Evolutionary conservation across 1,140 invertebrate species (phyloP).

Genomic region (Drosophila ananassae): DNA sequence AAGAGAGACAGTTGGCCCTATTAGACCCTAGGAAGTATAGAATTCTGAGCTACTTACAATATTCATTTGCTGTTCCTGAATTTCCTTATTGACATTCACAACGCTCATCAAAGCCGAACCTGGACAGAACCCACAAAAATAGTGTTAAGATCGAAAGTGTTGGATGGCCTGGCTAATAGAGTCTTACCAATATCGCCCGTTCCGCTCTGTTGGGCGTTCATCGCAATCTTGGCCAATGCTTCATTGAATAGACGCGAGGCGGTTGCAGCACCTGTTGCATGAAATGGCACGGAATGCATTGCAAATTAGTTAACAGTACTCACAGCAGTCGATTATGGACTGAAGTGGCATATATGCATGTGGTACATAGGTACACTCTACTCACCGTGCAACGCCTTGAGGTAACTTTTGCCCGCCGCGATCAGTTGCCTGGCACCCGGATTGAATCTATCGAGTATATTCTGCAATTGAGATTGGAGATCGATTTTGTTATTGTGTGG

Average conservation of each 20-base stretch:
- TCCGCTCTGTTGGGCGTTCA: constrained; percentile 94
- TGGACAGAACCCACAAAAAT: constrained; percentile 80
- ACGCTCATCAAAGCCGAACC: constrained; percentile 95
- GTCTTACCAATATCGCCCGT: constrained; percentile 94
- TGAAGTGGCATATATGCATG: constrained; percentile 5
- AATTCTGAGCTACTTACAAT: constrained; percentile 89
- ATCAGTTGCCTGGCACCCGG: constrained; percentile 95
- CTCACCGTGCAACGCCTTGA: constrained; percentile 96
- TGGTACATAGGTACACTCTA: constrained; percentile 40
- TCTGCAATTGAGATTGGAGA: constrained; percentile 87
- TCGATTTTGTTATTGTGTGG: constrained; percentile 29
- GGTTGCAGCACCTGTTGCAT: constrained; percentile 91
- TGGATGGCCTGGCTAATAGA: background rate
- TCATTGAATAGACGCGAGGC: constrained; percentile 94
- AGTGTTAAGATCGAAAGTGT: constrained; percentile 1
- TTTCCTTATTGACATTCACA: constrained; percentile 95
- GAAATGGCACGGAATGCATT: constrained; percentile 70
- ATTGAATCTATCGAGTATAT: constrained; percentile 97
- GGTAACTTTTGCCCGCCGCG: constrained; percentile 95
- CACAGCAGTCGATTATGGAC: constrained; percentile 1
- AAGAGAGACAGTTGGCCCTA: background rate
- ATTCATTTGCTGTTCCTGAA: constrained; percentile 96
- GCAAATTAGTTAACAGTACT: constrained; percentile 74
- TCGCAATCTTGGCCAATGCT: constrained; percentile 92
- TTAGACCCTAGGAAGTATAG: background rate